Conservation (phyloP, 2,797 vertebrate genomes). For the Leuciscus waleckii region DNA sequence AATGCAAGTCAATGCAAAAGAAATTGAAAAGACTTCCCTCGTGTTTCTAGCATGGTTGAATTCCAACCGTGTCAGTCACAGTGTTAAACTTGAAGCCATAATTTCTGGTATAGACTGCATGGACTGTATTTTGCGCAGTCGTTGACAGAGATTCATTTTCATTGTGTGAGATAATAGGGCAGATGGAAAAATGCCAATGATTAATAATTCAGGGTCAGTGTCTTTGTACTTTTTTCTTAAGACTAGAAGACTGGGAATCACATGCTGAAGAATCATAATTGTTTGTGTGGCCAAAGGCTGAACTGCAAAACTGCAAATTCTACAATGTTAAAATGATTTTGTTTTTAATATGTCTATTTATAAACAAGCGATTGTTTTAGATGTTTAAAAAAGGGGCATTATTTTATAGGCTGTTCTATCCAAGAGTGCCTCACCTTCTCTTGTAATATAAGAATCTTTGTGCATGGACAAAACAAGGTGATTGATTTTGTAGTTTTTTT, state of each 20-base stretch:
- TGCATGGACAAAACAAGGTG: conserved; percentile 48
- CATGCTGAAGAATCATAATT: conserved; percentile 76
- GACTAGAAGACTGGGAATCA: conserved; percentile 59
- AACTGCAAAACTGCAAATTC: conserved; percentile 61
- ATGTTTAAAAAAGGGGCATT: conserved; percentile 62
- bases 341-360: conserved; percentile 66
- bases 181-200: conserved; percentile 56
- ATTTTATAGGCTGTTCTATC: conserved; percentile 50
- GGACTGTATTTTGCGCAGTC: conserved; percentile 38
- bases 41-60: conserved; percentile 71
- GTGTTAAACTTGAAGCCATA: conserved; percentile 74
- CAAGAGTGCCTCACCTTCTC: conserved; percentile 50
- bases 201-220: conserved; percentile 60
- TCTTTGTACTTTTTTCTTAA: conserved; percentile 47
- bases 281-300: conserved; percentile 67
- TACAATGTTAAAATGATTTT: conserved; percentile 66
- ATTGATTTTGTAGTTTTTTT: conserved; percentile 64
- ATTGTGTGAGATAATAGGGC: conserved; percentile 57
- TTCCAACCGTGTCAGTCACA: conserved; percentile 66
- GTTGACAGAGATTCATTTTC: conserved; percentile 19
- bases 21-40: conserved; percentile 80
- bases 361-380: conserved; percentile 62
- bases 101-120: conserved; percentile 53
- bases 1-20: conserved; percentile 96
- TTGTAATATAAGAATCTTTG: conserved; percentile 37